Conservation (phyloP, 2,888 invertebrate genomes). For the Anoplius nigerrimus region DNA sequence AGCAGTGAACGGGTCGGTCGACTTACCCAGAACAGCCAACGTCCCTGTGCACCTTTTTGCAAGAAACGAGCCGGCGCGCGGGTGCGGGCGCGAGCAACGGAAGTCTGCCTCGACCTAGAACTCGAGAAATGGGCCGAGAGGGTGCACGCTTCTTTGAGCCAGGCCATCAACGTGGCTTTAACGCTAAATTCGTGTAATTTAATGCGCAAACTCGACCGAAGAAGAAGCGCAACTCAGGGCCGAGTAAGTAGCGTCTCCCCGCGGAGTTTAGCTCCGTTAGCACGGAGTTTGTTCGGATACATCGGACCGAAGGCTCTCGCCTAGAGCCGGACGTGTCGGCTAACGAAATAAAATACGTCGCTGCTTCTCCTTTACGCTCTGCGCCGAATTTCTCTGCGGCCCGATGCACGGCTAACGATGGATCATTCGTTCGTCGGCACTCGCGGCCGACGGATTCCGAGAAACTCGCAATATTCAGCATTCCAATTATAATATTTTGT, state of each 20-base stretch:
- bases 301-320: too few species aligned
- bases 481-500: too few species aligned
- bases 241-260: conserved; percentile 9
- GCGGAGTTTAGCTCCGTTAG: conserved; percentile 27
- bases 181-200: conserved; percentile 38
- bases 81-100: conserved; percentile 8
- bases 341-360: too few species aligned
- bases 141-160: conserved; percentile 18
- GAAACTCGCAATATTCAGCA: too few species aligned
- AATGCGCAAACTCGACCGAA: conserved; percentile 43
- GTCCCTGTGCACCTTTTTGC: conserved; percentile 23
- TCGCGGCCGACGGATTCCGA: too few species aligned
- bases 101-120: neutral
- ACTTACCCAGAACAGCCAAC: conserved; percentile 13
- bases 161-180: conserved; percentile 28
- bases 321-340: too few species aligned
- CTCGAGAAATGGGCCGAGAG: conserved; percentile 23
- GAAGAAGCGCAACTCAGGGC: conserved; percentile 33
- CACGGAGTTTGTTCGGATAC: conserved; percentile 24
- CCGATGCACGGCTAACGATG: too few species aligned
- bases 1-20: neutral
- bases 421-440: too few species aligned
- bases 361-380: too few species aligned
- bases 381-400: too few species aligned
- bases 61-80: neutral